Evolutionary conservation across 1,140 invertebrate species (phyloP).

Genomic region (Leptinotarsa lineolata): DNA sequence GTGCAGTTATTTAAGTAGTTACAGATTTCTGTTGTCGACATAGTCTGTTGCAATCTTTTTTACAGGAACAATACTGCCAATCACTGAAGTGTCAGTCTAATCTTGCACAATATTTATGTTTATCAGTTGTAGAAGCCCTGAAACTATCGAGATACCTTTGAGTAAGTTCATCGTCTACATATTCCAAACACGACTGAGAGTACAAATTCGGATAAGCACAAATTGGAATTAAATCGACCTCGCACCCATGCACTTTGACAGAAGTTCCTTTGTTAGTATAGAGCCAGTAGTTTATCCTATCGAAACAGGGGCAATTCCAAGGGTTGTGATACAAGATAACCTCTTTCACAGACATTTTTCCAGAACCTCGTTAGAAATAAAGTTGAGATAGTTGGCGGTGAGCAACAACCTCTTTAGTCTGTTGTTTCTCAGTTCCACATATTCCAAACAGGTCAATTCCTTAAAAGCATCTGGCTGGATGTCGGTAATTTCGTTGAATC

Average conservation of each 20-base stretch:
- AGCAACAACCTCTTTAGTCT: constrained; percentile 30
- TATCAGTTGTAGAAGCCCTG: not conserved
- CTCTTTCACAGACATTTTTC: constrained; percentile 35
- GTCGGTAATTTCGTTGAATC: constrained; percentile 32
- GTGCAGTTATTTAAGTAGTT: no score
- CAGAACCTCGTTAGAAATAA: constrained; percentile 34
- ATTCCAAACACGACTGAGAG: constrained; percentile 32
- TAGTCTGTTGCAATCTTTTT: no score
- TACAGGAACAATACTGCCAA: no score
- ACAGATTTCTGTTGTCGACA: no score
- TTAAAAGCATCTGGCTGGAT: constrained; percentile 33
- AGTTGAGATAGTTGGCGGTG: constrained; percentile 36
- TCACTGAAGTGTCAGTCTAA: not conserved
- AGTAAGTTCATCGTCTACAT: constrained; percentile 29
- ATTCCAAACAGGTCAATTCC: constrained; percentile 30
- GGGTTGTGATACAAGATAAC: constrained; percentile 34
- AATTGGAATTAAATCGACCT: constrained; percentile 20
- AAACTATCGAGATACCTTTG: not conserved
- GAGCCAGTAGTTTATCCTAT: constrained; percentile 34
- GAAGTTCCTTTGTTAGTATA: constrained; percentile 30
- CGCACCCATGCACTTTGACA: constrained; percentile 8
- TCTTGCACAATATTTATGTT: not conserved
- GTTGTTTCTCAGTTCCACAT: constrained; percentile 35
- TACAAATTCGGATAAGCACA: constrained; percentile 23
- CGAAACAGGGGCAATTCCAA: constrained; percentile 40